Conservation (phyloP, 2,888 invertebrate species). For the Invenusta paracnida region DNA sequence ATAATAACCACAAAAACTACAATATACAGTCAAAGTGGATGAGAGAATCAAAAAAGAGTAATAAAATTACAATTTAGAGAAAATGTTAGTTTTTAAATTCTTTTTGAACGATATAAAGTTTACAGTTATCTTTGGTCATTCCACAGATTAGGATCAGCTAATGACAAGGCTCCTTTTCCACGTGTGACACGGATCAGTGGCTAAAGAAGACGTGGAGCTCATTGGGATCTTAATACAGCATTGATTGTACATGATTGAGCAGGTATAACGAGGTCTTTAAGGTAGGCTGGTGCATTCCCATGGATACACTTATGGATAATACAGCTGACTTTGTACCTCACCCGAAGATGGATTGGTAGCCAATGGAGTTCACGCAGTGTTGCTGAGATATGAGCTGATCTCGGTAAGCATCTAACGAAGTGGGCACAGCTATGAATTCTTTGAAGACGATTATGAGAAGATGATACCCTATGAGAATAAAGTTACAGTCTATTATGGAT, state of each 20-base stretch:
- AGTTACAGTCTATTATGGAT: too few species aligned
- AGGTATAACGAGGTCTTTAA: background rate
- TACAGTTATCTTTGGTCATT: background rate
- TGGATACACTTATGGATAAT: background rate
- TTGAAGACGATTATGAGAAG: too few species aligned
- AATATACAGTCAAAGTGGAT: background rate
- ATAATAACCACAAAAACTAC: too few species aligned
- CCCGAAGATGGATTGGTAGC: constrained; percentile 10
- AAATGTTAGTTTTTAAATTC: background rate
- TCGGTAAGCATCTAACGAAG: too few species aligned
- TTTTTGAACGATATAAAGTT: background rate
- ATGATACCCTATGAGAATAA: too few species aligned
- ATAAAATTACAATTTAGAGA: background rate
- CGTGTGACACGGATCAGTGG: background rate
- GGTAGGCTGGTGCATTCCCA: background rate
- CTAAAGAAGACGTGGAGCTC: background rate
- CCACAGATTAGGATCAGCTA: background rate
- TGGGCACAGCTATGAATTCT: too few species aligned
- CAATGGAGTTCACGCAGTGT: background rate
- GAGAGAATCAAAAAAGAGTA: background rate
- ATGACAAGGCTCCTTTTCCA: background rate
- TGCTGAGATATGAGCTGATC: background rate
- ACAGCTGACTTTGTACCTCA: constrained; percentile 15
- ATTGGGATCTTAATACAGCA: constrained; percentile 8
- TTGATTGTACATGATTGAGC: constrained; percentile 9